Conservation (phyloP, 2,888 invertebrate species). For the Parnassius orleans region DNA sequence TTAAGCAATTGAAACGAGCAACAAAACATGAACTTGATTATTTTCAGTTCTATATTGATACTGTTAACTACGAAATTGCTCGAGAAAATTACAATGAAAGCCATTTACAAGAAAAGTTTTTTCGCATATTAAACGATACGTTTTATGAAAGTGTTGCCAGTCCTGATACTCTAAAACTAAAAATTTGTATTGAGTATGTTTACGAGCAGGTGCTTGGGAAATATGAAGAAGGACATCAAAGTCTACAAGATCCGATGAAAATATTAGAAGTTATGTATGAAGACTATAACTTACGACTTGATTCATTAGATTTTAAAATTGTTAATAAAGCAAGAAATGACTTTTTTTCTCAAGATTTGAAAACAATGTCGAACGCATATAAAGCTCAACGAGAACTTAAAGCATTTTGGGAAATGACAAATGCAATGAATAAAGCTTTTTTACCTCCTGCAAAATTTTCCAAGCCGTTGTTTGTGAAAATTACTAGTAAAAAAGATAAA, state of each 20-base stretch:
- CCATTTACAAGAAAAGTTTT: conserved; percentile 67
- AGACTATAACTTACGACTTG: conserved; percentile 66
- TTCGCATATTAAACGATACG: conserved; percentile 60
- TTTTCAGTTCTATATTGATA: conserved; percentile 69
- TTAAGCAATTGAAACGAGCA: conserved; percentile 55
- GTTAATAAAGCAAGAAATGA: conserved; percentile 68
- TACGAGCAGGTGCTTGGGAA: conserved; percentile 73
- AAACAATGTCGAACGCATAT: conserved; percentile 67
- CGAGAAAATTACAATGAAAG: conserved; percentile 64
- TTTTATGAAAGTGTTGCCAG: conserved; percentile 71
- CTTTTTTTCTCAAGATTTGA: conserved; percentile 69
- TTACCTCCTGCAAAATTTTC: conserved; percentile 57
- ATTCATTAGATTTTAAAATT: conserved; percentile 66
- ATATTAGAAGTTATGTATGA: conserved; percentile 73
- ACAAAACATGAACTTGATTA: conserved; percentile 67
- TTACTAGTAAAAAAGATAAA: conserved; percentile 60
- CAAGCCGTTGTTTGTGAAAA: conserved; percentile 54
- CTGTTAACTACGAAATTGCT: conserved; percentile 55
- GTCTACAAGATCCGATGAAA: conserved; percentile 69
- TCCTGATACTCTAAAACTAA: conserved; percentile 61
- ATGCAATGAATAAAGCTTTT: conserved; percentile 72
- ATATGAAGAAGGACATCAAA: conserved; percentile 72
- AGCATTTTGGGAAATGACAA: conserved; percentile 69
- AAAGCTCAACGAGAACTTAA: conserved; percentile 65
- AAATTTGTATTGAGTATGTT: conserved; percentile 73